phyloP scores from a whole-genome alignment of 2,888 invertebrate species.

The Platycheirus rosarum region DNA sequence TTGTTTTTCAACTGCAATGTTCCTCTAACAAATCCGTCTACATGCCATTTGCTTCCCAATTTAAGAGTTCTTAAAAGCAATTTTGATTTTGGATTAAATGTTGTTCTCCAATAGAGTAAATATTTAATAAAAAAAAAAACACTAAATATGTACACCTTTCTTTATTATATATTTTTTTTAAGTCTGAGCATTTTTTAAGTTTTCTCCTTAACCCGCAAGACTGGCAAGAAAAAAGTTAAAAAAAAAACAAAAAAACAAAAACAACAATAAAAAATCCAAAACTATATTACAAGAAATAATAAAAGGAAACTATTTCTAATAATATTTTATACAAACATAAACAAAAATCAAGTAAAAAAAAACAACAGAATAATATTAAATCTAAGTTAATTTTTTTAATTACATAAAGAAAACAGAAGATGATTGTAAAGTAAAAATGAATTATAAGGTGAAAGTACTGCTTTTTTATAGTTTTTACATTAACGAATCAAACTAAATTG shows the following conservation, averaged over 20 bases:
- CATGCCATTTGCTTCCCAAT: not conserved
- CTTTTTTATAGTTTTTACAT: conserved; percentile 4
- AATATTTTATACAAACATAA: conserved; percentile 11
- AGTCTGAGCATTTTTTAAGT: not conserved
- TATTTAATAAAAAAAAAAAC: too few species aligned
- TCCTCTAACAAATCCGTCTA: not conserved
- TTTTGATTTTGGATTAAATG: too few species aligned
- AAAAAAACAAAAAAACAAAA: not conserved
- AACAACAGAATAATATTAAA: not conserved
- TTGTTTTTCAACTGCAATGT: too few species aligned
- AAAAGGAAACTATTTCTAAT: not conserved
- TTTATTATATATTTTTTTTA: too few species aligned
- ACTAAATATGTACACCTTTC: too few species aligned
- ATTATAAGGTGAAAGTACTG: not conserved
- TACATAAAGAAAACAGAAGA: conserved; percentile 35
- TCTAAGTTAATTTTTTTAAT: not conserved
- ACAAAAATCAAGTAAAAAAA: not conserved
- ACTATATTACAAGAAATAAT: not conserved
- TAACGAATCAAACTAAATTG: conserved; percentile 6
- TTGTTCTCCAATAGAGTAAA: too few species aligned
- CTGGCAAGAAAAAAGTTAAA: not conserved
- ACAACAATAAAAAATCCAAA: not conserved
- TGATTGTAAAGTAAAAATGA: conserved; percentile 16
- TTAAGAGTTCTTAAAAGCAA: too few species aligned
- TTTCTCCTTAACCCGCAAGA: conserved; percentile 26